A percentile compares a stretch with the other conserved stretches of the same genome.
Evolutionary conservation across 1,140 invertebrate species (phyloP).

Genomic region (Pseudoatta argentina): DNA sequence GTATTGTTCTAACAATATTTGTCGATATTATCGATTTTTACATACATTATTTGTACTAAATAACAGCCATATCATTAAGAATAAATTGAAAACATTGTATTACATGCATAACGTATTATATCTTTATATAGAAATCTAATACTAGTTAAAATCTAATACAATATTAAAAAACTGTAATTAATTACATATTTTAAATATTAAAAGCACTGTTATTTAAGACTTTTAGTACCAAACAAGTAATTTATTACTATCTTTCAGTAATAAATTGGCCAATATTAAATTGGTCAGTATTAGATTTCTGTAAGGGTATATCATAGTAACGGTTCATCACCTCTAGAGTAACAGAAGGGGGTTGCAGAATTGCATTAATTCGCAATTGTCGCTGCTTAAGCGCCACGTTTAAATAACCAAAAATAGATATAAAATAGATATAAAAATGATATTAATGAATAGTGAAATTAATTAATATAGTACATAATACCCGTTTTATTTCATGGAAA

Average conservation of each 20-base stretch:
- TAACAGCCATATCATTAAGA: neutral
- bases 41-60: neutral
- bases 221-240: no score
- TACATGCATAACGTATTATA: neutral
- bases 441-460: neutral
- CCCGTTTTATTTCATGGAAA: neutral
- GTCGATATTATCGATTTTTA: neutral
- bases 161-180: no score
- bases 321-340: neutral
- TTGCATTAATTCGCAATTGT: neutral
- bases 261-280: no score
- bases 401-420: neutral
- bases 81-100: neutral
- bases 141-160: no score
- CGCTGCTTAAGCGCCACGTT: neutral
- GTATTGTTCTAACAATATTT: neutral
- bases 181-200: no score
- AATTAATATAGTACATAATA: neutral
- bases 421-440: no score
- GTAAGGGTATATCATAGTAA: neutral
- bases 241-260: no score
- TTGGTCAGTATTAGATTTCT: no score
- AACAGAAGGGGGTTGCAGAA: neutral
- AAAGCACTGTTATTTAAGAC: no score
- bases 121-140: no score